Evolutionary conservation across 1,140 invertebrate species (phyloP), one percentile per base, ranked within the genome.

Genomic region (Acyrthosiphon pisum): DNA sequence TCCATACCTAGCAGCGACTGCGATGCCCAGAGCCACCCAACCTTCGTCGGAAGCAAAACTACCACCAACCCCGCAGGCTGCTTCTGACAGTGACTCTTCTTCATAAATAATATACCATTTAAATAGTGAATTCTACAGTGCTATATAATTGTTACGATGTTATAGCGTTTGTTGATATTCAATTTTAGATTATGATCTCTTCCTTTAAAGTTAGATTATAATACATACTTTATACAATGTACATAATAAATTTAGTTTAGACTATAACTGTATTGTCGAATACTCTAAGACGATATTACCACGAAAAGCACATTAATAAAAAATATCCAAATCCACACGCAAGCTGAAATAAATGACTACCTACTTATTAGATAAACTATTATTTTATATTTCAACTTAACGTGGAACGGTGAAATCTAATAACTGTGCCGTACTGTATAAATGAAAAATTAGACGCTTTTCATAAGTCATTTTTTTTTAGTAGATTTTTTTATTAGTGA

Each of bases 1-100:
- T 94, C 97, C 97, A 84, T 98, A 98, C 95, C 95, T 97, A 87
- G 95, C 97, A 68, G 97, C 97, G 53, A 97, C 97, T 92, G 94
- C 94, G 35, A 56, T 94, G 20, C 94, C 93, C 6, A 94, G 94
- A 37, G 94, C 95, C 84, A 94, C 95, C 26, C 94, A 94, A 6
- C 95, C 95, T 41, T 95, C 96, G 46, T 18, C 46, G 0, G 81
- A 89, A 93, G n/a, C 68, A 11, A 88, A 93, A 48, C 22, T 9
- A 4, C 84, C 18, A 41, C 93, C 89, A 18, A 11, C 60, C 60
- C 0, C 60, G 50, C 50, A 53, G 50, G 50, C 60, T 30, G 56
- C 93, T 7, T 60, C 83, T 1, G 90, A 60, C 53, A 86, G 90
- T 11, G 93, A 93, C 48, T 91, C 86, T 30, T 89, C 83, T 18